A percentile compares a stretch with the other conserved stretches of the same genome.
phyloP scores from a whole-genome alignment of 2,797 vertebrate species.

The Sebastes nivosus region DNA sequence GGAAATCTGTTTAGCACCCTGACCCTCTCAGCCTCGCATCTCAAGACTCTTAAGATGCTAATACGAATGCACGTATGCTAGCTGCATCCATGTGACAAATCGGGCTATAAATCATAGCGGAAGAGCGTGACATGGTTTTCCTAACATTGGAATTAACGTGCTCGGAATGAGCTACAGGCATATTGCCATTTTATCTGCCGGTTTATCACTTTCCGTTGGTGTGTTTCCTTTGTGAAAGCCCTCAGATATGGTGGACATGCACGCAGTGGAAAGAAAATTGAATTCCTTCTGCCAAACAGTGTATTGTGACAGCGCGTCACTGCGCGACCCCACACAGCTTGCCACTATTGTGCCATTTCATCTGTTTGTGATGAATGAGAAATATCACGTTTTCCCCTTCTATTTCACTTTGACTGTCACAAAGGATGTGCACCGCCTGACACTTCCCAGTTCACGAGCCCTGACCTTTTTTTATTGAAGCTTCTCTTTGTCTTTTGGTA shows the following conservation, averaged over 20 bases:
- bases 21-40: constrained; percentile 69
- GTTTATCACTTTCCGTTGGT: constrained; percentile 57
- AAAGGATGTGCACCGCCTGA: constrained; percentile 42
- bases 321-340: constrained; percentile 46
- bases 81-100: constrained; percentile 69
- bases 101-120: constrained; percentile 69
- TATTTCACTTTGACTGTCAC: constrained; percentile 65
- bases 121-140: constrained; percentile 59
- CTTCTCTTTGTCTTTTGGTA: constrained; percentile 70
- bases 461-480: constrained; percentile 69
- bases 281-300: constrained; percentile 66
- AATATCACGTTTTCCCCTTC: constrained; percentile 50
- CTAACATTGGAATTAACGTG: constrained; percentile 53
- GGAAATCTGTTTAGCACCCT: constrained; percentile 76
- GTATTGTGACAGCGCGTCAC: constrained; percentile 67
- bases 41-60: constrained; percentile 73
- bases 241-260: constrained; percentile 53
- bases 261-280: constrained; percentile 63
- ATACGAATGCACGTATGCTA: constrained; percentile 66
- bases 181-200: constrained; percentile 56
- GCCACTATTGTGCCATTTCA: constrained; percentile 63
- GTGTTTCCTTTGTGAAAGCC: constrained; percentile 58
- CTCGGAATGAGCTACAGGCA: constrained; percentile 40
- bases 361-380: constrained; percentile 69
- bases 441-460: constrained; percentile 50